Conservation (phyloP, 1,140 invertebrate genomes). For the Berghia stephanieae region DNA sequence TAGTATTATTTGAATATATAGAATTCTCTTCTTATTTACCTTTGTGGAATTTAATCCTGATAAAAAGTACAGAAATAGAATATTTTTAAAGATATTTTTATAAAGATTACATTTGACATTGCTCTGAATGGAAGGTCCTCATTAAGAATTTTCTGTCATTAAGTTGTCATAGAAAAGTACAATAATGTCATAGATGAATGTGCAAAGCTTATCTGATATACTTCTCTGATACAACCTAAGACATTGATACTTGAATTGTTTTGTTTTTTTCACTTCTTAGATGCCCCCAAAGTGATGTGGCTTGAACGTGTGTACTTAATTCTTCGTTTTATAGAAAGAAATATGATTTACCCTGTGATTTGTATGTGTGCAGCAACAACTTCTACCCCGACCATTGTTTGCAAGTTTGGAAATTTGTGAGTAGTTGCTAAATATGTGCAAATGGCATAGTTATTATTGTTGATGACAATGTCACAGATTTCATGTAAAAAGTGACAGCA, state of each 20-base stretch:
- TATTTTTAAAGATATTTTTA: neutral
- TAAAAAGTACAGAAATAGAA: neutral
- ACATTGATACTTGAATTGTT: neutral
- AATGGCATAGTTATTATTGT: no score
- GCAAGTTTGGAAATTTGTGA: slow-evolving; percentile 79
- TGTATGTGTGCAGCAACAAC: slow-evolving; percentile 89
- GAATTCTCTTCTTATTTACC: neutral
- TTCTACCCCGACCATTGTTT: slow-evolving; percentile 79
- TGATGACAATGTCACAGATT: no score
- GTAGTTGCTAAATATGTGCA: slow-evolving; percentile 41
- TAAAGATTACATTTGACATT: neutral
- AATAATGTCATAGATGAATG: no score
- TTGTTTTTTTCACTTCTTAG: slow-evolving; percentile 68
- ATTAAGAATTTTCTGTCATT: no score
- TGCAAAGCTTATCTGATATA: no score
- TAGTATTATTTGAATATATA: neutral
- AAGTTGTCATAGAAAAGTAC: no score
- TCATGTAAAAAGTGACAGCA: no score
- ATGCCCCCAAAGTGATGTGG: slow-evolving; percentile 69
- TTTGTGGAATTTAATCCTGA: neutral
- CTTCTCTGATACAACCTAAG: neutral
- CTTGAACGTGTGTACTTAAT: slow-evolving; percentile 93
- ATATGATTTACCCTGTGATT: slow-evolving; percentile 89
- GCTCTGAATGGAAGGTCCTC: neutral
- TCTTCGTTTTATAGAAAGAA: slow-evolving; percentile 90